phyloP scores from a whole-genome alignment of 2,797 vertebrate species.

The Artibeus jamaicensis region DNA sequence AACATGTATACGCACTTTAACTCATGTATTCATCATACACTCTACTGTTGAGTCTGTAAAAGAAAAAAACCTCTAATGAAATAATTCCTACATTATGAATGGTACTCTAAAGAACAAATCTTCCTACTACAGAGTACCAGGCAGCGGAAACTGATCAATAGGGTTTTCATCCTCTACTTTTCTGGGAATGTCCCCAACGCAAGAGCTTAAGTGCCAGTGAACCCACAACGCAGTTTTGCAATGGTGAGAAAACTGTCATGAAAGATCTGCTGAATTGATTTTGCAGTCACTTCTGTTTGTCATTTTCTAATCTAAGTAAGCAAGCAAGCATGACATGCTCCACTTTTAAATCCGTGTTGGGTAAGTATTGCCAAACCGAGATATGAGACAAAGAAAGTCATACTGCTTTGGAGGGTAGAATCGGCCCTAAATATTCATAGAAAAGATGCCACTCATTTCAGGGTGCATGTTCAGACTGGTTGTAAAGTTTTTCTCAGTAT shows the following conservation, averaged over 20 bases:
- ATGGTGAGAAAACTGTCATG: neutral
- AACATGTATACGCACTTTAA: neutral
- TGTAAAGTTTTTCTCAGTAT: neutral
- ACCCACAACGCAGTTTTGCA: neutral
- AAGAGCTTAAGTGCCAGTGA: neutral
- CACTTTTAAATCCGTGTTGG: neutral
- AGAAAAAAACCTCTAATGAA: neutral
- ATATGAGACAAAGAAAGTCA: neutral
- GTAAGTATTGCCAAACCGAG: neutral
- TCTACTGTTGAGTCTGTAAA: neutral
- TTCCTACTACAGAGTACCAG: neutral
- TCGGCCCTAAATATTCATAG: neutral
- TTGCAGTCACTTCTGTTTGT: neutral
- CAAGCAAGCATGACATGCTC: neutral
- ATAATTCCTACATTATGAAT: neutral
- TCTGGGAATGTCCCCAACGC: neutral
- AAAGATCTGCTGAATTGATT: neutral
- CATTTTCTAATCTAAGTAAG: neutral
- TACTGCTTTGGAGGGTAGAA: neutral
- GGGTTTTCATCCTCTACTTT: neutral
- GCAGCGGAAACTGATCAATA: neutral
- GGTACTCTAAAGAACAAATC: neutral
- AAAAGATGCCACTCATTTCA: conserved; percentile 7
- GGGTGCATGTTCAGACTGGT: neutral
- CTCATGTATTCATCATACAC: neutral